Conservation (phyloP, 2,113 vertebrate species). For the Psilopogon haemacephalus region DNA sequence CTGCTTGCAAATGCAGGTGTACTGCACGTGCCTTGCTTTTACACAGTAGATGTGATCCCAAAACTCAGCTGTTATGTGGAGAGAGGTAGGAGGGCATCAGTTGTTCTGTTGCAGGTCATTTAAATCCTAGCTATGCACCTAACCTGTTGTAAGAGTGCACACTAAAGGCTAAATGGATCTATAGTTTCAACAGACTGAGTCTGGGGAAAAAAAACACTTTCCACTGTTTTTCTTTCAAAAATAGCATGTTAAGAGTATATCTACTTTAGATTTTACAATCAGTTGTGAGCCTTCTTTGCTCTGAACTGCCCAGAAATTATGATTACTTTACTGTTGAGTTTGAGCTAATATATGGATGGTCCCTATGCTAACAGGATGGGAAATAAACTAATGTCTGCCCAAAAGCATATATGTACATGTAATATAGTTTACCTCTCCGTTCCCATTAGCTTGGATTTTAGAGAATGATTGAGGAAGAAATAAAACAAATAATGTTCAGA, state of each 20-base stretch:
- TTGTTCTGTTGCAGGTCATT: neutral
- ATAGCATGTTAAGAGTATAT: fast-evolving
- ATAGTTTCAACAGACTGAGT: neutral
- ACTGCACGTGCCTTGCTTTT: neutral
- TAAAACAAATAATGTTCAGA: neutral
- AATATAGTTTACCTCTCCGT: neutral
- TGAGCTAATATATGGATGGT: neutral
- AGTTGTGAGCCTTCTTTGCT: neutral
- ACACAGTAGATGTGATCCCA: neutral
- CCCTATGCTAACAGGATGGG: neutral
- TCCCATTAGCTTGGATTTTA: neutral
- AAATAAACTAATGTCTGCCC: neutral
- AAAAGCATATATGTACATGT: neutral
- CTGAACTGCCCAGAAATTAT: neutral
- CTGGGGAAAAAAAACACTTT: neutral
- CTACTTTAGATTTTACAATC: neutral
- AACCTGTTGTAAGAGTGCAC: neutral
- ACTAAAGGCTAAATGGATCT: neutral
- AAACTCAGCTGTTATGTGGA: neutral
- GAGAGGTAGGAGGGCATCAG: neutral
- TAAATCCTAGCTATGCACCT: neutral
- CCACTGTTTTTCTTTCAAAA: neutral
- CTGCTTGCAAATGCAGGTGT: neutral
- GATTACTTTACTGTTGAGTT: neutral
- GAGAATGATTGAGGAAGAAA: neutral